Percentiles rank a stretch among this genome's conserved stretches.
Evolutionary conservation across 2,113 vertebrate species (phyloP).

Genomic region (Sorex fumeus): DNA sequence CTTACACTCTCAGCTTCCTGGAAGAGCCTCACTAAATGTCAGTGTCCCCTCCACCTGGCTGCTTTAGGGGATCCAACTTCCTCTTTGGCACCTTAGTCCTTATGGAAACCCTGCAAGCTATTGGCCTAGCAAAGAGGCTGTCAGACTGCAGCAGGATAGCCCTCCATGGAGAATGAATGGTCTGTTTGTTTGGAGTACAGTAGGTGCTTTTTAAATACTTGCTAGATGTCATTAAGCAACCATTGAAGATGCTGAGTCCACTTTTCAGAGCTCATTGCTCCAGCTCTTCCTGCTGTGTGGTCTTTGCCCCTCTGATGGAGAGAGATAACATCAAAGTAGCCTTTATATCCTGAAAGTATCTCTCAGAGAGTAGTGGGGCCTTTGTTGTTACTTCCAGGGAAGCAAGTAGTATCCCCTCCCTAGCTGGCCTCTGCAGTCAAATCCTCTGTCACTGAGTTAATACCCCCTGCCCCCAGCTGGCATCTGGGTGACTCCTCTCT

Average conservation of each 20-base stretch:
- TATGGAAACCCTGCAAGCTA: neutral
- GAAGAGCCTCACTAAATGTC: neutral
- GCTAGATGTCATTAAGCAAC: neutral
- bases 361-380: constrained; percentile 7
- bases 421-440: neutral
- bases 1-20: neutral
- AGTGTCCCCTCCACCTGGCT: neutral
- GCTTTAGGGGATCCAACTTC: neutral
- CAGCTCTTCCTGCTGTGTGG: neutral
- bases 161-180: neutral
- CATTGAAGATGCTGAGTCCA: neutral
- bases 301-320: neutral
- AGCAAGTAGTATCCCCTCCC: neutral
- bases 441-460: neutral
- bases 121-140: too few relatives aligned
- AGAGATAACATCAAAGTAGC: neutral
- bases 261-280: neutral
- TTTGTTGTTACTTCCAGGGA: neutral
- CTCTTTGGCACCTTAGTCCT: neutral
- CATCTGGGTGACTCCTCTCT: neutral
- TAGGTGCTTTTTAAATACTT: neutral
- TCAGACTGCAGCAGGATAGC: neutral
- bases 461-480: neutral
- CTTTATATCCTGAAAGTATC: neutral
- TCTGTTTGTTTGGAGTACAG: neutral